Percentiles rank a stretch among this genome's conserved stretches.
Conservation (phyloP, 2,888 invertebrate genomes). For the Octonoba sinensis region DNA sequence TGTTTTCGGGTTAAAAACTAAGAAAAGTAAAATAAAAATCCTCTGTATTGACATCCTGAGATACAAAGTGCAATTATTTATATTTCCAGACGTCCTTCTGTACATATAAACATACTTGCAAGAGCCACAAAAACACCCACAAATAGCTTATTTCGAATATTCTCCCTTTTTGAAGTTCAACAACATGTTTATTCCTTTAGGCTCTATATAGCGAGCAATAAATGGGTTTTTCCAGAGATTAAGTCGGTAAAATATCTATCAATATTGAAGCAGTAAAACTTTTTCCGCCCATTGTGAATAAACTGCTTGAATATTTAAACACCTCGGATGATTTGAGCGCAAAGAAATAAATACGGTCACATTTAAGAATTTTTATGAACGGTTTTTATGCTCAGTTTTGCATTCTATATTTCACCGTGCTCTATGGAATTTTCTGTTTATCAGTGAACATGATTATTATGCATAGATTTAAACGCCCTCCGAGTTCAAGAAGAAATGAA, state of each 20-base stretch:
- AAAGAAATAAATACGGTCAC: slow-evolving; percentile 36
- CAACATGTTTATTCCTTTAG: slow-evolving; percentile 9
- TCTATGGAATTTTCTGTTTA: slow-evolving; percentile 16
- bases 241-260: slow-evolving; percentile 47
- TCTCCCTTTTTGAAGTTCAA: slow-evolving; percentile 3
- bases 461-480: slow-evolving; percentile 54
- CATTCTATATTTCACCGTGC: slow-evolving; percentile 43
- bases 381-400: slow-evolving; percentile 43
- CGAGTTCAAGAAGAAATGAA: slow-evolving; percentile 35
- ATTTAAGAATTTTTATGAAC: slow-evolving; percentile 46
- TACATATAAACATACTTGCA: neutral
- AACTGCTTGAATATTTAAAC: slow-evolving; percentile 58
- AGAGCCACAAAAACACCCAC: neutral
- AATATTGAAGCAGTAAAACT: slow-evolving; percentile 32
- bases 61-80: too few species aligned
- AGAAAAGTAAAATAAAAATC: too few species aligned
- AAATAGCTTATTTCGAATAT: slow-evolving; percentile 6
- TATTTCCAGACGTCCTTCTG: too few species aligned
- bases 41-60: too few species aligned
- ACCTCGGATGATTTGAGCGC: slow-evolving; percentile 15
- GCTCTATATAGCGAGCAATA: slow-evolving; percentile 20
- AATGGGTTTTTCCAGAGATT: slow-evolving; percentile 31
- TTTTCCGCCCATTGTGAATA: slow-evolving; percentile 29
- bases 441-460: slow-evolving; percentile 50
- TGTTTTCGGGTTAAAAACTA: too few species aligned